Evolutionary conservation across 2,113 vertebrate genomes (phyloP), one percentile per base, ranked within the genome.

Genomic region (Murina feae): DNA sequence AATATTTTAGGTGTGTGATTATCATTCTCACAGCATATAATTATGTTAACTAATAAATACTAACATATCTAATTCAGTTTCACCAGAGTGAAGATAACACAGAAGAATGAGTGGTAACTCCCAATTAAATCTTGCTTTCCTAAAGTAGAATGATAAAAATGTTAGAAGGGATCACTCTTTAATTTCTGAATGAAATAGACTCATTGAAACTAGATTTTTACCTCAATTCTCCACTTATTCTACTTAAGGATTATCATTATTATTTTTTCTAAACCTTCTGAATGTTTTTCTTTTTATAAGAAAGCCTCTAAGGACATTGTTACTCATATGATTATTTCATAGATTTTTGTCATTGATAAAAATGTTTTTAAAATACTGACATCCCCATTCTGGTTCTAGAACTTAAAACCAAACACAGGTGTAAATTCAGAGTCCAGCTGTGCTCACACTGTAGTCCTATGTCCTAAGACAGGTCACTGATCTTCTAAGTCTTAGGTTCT

Each of bases 1-100:
- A 96, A 96, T 96, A 97, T 96, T 89, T 97, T 95, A 91, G 93
- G 53, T 58, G 76, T 94, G 39, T 78, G 97, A 96, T 95, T 97
- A 95, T 97, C 96, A 79, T 96, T 97, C 97, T 96, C 69, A 94
- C 11, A 72, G 58, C 72, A 94, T 97, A 89, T 94, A 96, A 88
- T 96, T 97, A 97, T 0, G 0, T 91, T 97, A 97, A 96, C 92
- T 90, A 97, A 74, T 91, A 97, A 96, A 97, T 88, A 90, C 81
- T 91, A 89, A 91, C 71, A 96, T 86, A 66, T 93, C 81, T 91
- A 82, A 93, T 53, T 91, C 11, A 96, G 85, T 51, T 66, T 37
- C 86, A 96, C n/a, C 65, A 89, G 42, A 97, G 42, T 72, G 42
- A 63, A 75, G 2, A 90, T 86, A 92, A 92, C 95, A 93, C 82